These are phyloP conservation scores for Harlomillsia oculata DNA, from an alignment of 1,140 invertebrate genomes.

Conservation along the genomic window DNA sequence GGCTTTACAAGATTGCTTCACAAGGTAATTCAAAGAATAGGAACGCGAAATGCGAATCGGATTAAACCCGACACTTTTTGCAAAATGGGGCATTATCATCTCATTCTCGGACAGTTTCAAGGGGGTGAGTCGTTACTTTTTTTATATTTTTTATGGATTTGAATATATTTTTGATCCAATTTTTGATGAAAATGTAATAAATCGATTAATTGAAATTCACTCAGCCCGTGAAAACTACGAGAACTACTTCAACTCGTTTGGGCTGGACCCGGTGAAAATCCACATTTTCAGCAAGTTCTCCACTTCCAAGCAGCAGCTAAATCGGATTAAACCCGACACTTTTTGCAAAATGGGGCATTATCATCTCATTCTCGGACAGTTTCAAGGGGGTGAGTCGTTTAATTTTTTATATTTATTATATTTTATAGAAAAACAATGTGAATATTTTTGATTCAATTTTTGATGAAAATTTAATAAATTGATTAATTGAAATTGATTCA, in stretches of 20 bases:
- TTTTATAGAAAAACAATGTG: too few species aligned
- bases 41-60: not conserved
- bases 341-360: conserved; percentile 91
- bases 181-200: not conserved
- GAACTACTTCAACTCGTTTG: too few species aligned
- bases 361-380: conserved; percentile 80
- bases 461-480: not conserved
- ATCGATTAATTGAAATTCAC: too few species aligned
- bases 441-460: not conserved
- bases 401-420: not conserved
- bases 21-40: not conserved
- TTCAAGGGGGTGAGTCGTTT: conserved; percentile 63
- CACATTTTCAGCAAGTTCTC: too few species aligned
- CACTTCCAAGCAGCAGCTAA: too few species aligned
- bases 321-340: conserved; percentile 72
- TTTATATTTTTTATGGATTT: not conserved
- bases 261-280: not conserved
- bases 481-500: too few species aligned
- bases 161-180: not conserved
- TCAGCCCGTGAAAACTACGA: too few species aligned
- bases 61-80: conserved; percentile 85
- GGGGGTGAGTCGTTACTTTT: conserved; percentile 56
- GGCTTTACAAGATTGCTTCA: too few species aligned
- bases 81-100: conserved; percentile 85
- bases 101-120: conserved; percentile 76